These are phyloP conservation scores for Vesta saturnalis DNA, from an alignment of 2,888 invertebrate genomes.

Conservation along the genomic window DNA sequence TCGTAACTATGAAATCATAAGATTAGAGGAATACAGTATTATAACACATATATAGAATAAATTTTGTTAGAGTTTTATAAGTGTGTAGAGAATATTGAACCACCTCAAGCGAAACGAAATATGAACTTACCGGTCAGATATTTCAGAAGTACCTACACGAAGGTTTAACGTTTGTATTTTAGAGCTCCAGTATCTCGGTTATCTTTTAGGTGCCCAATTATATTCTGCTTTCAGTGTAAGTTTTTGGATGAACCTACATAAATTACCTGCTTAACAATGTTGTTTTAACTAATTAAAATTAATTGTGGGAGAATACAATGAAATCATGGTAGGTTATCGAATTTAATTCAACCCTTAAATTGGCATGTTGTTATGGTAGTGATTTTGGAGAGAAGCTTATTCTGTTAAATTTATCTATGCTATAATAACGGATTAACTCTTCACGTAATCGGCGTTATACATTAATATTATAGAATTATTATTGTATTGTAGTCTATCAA, in stretches of 20 bases:
- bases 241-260: not conserved
- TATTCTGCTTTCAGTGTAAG: conserved; percentile 7
- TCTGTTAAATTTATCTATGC: no score
- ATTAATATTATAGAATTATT: no score
- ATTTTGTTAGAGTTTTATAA: not conserved
- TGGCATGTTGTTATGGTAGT: no score
- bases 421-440: no score
- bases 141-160: conserved; percentile 11
- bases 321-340: no score
- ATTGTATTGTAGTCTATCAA: no score
- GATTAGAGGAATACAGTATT: no score
- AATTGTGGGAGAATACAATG: no score
- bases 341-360: no score
- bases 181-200: not conserved
- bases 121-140: conserved; percentile 20
- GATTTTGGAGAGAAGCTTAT: no score
- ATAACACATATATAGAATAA: not conserved
- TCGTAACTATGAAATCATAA: no score
- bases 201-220: conserved; percentile 12
- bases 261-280: not conserved
- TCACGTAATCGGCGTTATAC: no score
- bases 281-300: not conserved
- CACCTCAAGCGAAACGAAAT: conserved; percentile 2
- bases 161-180: conserved; percentile 7
- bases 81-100: not conserved